Base-by-base conservation (phyloP, 2,113 vertebrate genomes). In the Solea senegalensis region DNA sequence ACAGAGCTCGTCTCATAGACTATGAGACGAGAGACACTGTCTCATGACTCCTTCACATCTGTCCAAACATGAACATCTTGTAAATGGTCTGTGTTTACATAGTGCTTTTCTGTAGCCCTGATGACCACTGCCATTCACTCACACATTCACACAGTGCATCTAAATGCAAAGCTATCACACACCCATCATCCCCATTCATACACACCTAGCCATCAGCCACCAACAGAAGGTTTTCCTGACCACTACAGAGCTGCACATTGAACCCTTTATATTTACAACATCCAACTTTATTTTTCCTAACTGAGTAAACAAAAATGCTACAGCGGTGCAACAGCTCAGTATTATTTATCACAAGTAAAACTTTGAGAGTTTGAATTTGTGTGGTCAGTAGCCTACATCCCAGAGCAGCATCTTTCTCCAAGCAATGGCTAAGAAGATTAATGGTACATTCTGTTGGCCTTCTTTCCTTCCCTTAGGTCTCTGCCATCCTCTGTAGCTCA, bases 401-500 rank as follows among this genome's bases (percentile, higher is more conserved):
- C 49, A n/a, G 66, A 53, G 53, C 54, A 40, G 27, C 59, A 65
- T 57, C 39, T 82, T 39, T 76, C 26, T 78, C 28, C 50, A 14
- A 44, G n/a, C 4, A 54, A 43, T 58, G 78, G 58, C 66, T 59
- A 21, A 50, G 43, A 46, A 80, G 74, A 82, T 83, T 74, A 75
- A 82, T 82, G 54, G 34, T 34, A 62, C 16, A 63, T 74, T 60
- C 63, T 82, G 68, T 72, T 39, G 3, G 45, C 39, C 65, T 34
- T 1, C 3, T 34, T 46, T 60, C 27, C 57, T 50, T 58, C 12
- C 67, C 49, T 57, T 84, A 81, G 83, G 73, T 27, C 39, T 7
- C 26, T 11, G 68, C 81, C 81, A 27, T 34, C 16, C 56, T 70
- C 65, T 72, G 65, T 55, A 79, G 72, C 57, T 72, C 5, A 8